phyloP scores from a whole-genome alignment of 2,797 vertebrate species.

The Liasis olivaceus region DNA sequence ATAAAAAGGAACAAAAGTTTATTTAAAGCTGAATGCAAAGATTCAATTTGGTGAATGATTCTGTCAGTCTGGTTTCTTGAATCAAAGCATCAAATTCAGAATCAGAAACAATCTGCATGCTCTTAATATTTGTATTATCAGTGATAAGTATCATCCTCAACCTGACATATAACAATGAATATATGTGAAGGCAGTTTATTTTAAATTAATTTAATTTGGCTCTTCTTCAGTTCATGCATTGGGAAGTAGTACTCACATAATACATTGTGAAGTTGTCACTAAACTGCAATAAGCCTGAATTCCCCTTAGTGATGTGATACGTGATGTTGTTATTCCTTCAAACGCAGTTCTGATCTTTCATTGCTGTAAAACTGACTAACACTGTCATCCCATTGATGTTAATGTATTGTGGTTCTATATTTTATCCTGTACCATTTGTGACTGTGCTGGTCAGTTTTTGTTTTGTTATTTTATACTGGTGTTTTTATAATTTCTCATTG shows the following conservation, averaged over 20 bases:
- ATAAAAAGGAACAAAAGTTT: conserved; percentile 23
- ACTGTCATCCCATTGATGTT: neutral
- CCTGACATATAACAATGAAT: conserved; percentile 17
- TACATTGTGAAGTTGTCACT: conserved; percentile 62
- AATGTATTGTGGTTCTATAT: neutral
- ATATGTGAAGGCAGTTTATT: neutral
- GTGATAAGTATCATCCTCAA: conserved; percentile 28
- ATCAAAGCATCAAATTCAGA: neutral
- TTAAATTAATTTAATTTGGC: conserved; percentile 33
- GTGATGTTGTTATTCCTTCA: conserved; percentile 39
- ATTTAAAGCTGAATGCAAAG: neutral
- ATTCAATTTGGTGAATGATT: neutral
- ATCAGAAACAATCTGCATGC: neutral
- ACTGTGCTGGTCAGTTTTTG: conserved; percentile 28
- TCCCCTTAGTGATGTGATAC: conserved; percentile 43
- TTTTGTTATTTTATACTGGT: neutral
- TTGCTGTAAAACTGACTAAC: conserved; percentile 18
- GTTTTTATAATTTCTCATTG: conserved; percentile 34
- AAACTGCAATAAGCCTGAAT: conserved; percentile 63
- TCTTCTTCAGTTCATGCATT: conserved; percentile 2
- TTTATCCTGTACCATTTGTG: conserved; percentile 44
- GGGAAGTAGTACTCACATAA: conserved; percentile 33
- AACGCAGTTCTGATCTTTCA: neutral
- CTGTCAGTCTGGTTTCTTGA: neutral
- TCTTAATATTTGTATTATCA: conserved; percentile 20